Percentiles rank a stretch among this genome's conserved stretches.
These are phyloP conservation scores for Decapterus maruadsi DNA, from an alignment of 2,797 vertebrate species.

Conservation along the genomic window DNA sequence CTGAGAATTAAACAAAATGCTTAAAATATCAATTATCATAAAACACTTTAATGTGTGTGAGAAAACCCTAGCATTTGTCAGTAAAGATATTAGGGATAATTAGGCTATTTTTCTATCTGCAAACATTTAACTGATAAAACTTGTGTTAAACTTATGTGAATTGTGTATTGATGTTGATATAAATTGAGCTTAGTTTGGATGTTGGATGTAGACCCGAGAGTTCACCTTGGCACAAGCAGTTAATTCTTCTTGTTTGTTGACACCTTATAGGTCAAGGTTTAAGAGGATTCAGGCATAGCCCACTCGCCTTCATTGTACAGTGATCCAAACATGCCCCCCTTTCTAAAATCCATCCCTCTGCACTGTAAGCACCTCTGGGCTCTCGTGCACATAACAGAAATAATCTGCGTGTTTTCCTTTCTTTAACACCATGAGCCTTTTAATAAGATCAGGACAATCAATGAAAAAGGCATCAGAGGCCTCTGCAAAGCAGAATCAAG, in stretches of 20 bases:
- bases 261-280: slow-evolving; percentile 63
- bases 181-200: not conserved
- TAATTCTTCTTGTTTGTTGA: slow-evolving; percentile 54
- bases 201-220: not conserved
- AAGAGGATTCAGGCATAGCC: slow-evolving; percentile 72
- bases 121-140: not conserved
- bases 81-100: not conserved
- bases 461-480: slow-evolving; percentile 44
- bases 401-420: slow-evolving; percentile 66
- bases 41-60: not conserved
- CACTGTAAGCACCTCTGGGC: slow-evolving; percentile 63
- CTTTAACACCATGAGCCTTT: slow-evolving; percentile 60
- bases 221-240: not conserved
- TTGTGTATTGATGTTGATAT: not conserved
- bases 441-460: slow-evolving; percentile 72
- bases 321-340: slow-evolving; percentile 49
- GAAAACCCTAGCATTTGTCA: not conserved
- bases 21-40: not conserved
- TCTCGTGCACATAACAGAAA: slow-evolving; percentile 45
- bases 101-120: not conserved
- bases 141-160: not conserved
- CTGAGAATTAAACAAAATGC: slow-evolving; percentile 1
- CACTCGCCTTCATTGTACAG: slow-evolving; percentile 57
- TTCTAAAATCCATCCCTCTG: slow-evolving; percentile 65
- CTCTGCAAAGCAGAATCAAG: slow-evolving; percentile 34